phyloP scores from a whole-genome alignment of 2,888 invertebrate species.

The Dynastes tityus region DNA sequence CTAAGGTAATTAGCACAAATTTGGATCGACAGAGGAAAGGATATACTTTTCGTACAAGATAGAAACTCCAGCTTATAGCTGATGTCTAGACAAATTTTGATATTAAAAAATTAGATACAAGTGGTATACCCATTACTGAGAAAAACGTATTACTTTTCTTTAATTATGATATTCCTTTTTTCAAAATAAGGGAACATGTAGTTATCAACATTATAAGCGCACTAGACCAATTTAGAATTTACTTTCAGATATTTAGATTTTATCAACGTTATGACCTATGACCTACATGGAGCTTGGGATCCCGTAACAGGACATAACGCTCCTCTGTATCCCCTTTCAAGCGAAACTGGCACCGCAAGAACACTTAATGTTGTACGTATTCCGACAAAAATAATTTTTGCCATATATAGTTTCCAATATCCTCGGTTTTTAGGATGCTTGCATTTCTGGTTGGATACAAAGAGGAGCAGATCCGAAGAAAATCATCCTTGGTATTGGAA shows the following conservation, averaged over 20 bases:
- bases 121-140: too few species aligned
- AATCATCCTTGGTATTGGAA: constrained; percentile 79
- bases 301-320: constrained; percentile 78
- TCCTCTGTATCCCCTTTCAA: constrained; percentile 74
- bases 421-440: constrained; percentile 40
- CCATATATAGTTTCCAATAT: neutral
- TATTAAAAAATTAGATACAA: too few species aligned
- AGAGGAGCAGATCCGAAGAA: constrained; percentile 77
- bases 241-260: constrained; percentile 71
- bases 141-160: too few species aligned
- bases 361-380: constrained; percentile 67
- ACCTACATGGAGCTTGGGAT: constrained; percentile 82
- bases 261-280: constrained; percentile 83
- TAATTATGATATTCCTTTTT: too few species aligned
- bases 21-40: too few species aligned
- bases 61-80: too few species aligned
- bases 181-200: too few species aligned
- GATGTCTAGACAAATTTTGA: too few species aligned
- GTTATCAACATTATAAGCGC: too few species aligned
- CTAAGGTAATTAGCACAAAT: too few species aligned
- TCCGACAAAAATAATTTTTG: neutral
- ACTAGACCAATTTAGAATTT: neutral
- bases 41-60: too few species aligned
- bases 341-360: constrained; percentile 63
- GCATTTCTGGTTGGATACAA: constrained; percentile 72